Conservation (phyloP, 2,888 invertebrate genomes). For the Drosophila setosimentum region DNA sequence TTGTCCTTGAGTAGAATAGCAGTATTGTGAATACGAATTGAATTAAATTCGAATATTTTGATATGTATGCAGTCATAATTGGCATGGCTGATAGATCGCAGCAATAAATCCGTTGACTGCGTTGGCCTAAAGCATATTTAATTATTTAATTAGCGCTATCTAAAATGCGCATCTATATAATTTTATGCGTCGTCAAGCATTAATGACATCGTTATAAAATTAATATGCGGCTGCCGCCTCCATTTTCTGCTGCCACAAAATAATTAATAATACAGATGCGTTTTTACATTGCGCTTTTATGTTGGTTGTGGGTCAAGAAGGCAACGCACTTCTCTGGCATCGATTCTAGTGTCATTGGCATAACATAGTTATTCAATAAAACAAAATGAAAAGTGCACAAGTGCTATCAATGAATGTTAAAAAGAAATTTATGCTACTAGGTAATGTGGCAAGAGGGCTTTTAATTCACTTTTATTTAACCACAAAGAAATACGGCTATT, state of each 20-base stretch:
- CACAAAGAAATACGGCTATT: no score
- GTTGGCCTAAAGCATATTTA: conserved; percentile 75
- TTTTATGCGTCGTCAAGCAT: conserved; percentile 79
- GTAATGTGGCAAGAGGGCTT: not conserved
- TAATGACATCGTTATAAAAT: conserved; percentile 71
- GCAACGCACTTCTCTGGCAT: conserved; percentile 2
- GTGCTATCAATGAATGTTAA: not conserved
- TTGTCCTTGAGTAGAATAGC: conserved; percentile 4
- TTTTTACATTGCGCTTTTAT: conserved; percentile 8
- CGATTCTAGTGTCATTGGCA: conserved; percentile 7
- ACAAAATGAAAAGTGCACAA: not conserved
- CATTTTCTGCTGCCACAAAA: conserved; percentile 35
- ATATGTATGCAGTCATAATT: conserved; percentile 63
- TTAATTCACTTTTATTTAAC: not conserved
- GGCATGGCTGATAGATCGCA: conserved; percentile 66
- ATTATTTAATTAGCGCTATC: conserved; percentile 82
- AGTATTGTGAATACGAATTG: conserved; percentile 6
- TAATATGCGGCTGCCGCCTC: conserved; percentile 59
- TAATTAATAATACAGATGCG: conserved; percentile 33
- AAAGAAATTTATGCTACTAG: not conserved
- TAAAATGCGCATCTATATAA: conserved; percentile 78
- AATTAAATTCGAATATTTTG: conserved; percentile 27
- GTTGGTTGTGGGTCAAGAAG: conserved; percentile 13
- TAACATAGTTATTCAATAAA: not conserved
- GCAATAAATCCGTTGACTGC: conserved; percentile 65